Conservation (phyloP, 1,140 invertebrate genomes). For the Neodiprion fabricii region DNA sequence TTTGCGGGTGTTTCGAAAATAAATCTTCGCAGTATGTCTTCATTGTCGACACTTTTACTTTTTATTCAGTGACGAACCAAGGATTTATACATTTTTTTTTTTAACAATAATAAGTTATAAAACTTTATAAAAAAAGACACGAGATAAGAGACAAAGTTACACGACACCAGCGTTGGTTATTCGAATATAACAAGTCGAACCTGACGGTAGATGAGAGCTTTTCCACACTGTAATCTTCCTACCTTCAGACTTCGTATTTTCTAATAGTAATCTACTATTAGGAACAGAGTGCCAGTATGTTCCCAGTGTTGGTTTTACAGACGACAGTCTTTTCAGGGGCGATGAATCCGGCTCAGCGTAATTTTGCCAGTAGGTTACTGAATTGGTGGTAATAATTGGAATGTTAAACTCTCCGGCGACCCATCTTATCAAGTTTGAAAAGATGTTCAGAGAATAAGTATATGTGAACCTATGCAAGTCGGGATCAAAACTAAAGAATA, state of each 20-base stretch:
- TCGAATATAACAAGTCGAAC: constrained; percentile 28
- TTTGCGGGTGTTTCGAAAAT: neutral
- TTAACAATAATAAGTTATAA: too few species aligned
- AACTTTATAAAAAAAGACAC: too few species aligned
- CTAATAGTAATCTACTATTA: constrained; percentile 51
- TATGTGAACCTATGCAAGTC: constrained; percentile 22
- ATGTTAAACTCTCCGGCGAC: constrained; percentile 61
- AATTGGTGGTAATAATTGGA: constrained; percentile 66
- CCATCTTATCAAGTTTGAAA: constrained; percentile 64
- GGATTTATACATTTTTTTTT: too few species aligned
- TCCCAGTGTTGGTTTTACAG: constrained; percentile 48
- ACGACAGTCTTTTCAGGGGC: constrained; percentile 19
- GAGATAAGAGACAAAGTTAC: constrained; percentile 9
- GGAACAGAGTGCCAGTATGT: constrained; percentile 56
- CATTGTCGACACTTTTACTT: too few species aligned
- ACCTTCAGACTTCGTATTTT: constrained; percentile 36
- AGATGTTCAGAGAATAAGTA: constrained; percentile 59
- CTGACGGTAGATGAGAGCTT: constrained; percentile 43
- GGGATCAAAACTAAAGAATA: constrained; percentile 53
- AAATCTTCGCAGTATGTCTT: neutral
- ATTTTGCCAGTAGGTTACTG: constrained; percentile 65
- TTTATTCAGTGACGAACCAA: too few species aligned
- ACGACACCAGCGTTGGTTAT: constrained; percentile 39
- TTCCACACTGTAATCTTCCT: constrained; percentile 53
- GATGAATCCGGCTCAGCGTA: constrained; percentile 27